Evolutionary conservation across 2,113 vertebrate species (phyloP), one percentile per base, ranked within the genome.

Genomic region (Himantopus leucocephalus): DNA sequence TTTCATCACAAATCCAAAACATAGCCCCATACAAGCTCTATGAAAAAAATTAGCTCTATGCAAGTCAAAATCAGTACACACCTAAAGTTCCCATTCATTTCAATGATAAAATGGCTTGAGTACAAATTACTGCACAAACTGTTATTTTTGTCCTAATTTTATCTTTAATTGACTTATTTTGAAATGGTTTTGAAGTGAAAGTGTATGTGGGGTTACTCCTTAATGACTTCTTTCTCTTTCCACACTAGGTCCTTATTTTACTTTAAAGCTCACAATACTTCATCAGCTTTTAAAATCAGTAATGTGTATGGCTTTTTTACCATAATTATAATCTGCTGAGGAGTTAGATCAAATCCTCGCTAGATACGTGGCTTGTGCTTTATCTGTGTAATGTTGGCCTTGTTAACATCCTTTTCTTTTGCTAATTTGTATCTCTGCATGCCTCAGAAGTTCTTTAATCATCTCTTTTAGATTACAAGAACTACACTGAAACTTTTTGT

Each of bases 321-420:
- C 14, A 20, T 76, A 90, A 93, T 83, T 94, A 83, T 73, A 70
- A 66, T 88, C 45, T 83, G 17, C 45, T 90, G 71, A 94, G 34
- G 34, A 68, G 34, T 90, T 88, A 82, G 34, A 92, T 92, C 71
- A 89, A 81, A 85, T 91, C 23, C 43, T 89, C 1, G 1, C 26
- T 75, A 59, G 23, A 56, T 95, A 63, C 0, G 1, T 59, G 32
- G 19, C 14, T 88, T 88, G 19, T 78, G 30, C 45, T 96, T 78
- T 94, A 32, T 80, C 72, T 94, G 37, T 86, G 9, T 84, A 67
- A 84, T 52, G 32, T 26, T 94, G 56, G 56, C 86, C 80, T 85
- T 94, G 74, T 94, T 95, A 96, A 91, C 37, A 90, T 80, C 63
- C 52, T 74, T 93, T 95, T 93, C 53, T 88, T 94, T 85, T 92